Evolutionary conservation across 2,113 vertebrate genomes (phyloP), one percentile per base, ranked within the genome.

Genomic region (Dissostichus mawsoni): DNA sequence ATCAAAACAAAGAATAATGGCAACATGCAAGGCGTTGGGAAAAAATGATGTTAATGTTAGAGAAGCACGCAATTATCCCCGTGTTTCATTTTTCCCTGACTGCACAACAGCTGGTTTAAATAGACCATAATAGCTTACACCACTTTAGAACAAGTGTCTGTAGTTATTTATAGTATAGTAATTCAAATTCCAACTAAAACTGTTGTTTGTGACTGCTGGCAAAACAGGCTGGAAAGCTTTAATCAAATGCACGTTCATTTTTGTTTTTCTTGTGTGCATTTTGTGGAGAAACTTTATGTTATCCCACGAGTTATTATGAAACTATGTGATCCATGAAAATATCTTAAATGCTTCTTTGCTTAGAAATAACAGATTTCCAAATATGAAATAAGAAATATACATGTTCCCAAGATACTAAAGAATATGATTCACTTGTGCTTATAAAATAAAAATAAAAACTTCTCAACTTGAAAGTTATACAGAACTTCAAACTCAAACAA

Each of bases 81-180:
- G 7, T 53, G 13, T 25, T 66, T 18, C 57, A 55, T 48, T 52
- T 20, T 70, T 52, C 12, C 25, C 41, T 12, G 64, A 45, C 25
- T 62, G 33, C 52, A 56, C 0, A 80, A 56, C 56, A 74, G 59
- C n/a, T 72, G 25, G 41, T 65, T 84, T 69, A 67, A 61, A 74
- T 4, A 69, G 36, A 74, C 45, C 62, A 72, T 47, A 79, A 79
- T 66, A 70, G 57, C 55, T 55, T 2, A 47, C 33, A 69, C 16
- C 53, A 66, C 13, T 80, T 67, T 23, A 66, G 25, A 52, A 74
- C 80, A 33, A 65, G 56, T 57, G n/a, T 66, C 58, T 85, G 56
- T 58, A 64, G 47, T 41, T 57, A 36, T 75, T 79, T 36, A 69
- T 62, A 44, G 59, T 74, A 74, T 36, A 44, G 36, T 41, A 57